These are phyloP conservation scores for Chalcis sispes DNA, from an alignment of 2,888 invertebrate genomes.

Conservation along the genomic window DNA sequence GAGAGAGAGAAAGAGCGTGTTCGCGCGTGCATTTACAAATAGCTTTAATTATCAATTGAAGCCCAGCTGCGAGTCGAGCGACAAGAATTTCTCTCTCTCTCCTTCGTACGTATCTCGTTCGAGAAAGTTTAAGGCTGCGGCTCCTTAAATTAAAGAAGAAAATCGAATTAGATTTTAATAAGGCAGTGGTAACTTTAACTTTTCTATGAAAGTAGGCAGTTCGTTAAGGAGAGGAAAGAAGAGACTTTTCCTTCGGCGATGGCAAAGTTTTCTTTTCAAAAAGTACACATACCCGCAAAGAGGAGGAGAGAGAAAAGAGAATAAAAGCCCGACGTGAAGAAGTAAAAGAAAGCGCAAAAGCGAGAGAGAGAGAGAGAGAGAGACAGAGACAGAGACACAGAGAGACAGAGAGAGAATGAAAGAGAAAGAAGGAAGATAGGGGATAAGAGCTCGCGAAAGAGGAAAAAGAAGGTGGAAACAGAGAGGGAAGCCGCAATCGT, in stretches of 20 bases:
- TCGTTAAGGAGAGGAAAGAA: constrained; percentile 19
- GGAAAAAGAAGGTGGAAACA: constrained; percentile 10
- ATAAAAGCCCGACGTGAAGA: constrained; percentile 14
- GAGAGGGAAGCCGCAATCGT: constrained; percentile 43
- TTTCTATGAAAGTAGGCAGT: neutral
- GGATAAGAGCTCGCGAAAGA: neutral
- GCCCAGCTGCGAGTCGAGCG: neutral
- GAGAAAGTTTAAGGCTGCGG: neutral
- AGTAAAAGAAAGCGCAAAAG: neutral
- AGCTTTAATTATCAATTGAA: neutral
- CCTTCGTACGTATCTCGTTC: neutral
- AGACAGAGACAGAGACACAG: neutral
- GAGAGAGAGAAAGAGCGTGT: neutral
- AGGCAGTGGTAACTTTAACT: constrained; percentile 9
- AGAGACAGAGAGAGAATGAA: neutral
- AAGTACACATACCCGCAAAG: constrained; percentile 22
- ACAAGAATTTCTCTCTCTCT: neutral
- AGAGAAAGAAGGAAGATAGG: neutral
- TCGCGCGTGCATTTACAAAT: neutral
- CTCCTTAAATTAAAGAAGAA: neutral
- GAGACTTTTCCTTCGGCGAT: neutral
- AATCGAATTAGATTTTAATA: constrained; percentile 43
- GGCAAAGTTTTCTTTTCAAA: constrained; percentile 39
- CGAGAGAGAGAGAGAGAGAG: neutral
- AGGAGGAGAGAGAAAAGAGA: neutral